A percentile compares a stretch with the other conserved stretches of the same genome.
Evolutionary conservation across 2,797 vertebrate genomes (phyloP).

Genomic region (Cichlasoma orientale): DNA sequence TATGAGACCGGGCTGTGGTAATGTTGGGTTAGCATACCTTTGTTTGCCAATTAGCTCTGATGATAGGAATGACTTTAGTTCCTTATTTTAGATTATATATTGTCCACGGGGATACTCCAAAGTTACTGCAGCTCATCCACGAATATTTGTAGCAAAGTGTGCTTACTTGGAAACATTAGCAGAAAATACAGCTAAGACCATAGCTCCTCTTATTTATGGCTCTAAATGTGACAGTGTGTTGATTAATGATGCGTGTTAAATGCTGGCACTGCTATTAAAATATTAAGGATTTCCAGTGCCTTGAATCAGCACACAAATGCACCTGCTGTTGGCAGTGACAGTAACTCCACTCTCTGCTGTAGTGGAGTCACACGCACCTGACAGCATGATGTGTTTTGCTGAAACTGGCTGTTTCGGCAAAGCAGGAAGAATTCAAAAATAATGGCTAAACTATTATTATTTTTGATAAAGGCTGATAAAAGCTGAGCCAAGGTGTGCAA

Average conservation of each 20-base stretch:
- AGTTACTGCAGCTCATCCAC: not conserved
- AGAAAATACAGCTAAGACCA: too few relatives aligned
- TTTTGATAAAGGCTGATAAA: constrained; percentile 17
- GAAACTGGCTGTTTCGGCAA: constrained; percentile 19
- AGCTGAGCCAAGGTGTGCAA: not conserved
- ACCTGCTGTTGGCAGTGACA: constrained; percentile 6
- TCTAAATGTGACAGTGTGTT: too few relatives aligned
- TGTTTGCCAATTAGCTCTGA: not conserved
- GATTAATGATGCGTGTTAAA: not conserved
- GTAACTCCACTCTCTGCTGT: not conserved
- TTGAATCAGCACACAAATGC: not conserved
- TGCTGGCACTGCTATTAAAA: not conserved
- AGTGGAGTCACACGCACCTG: not conserved
- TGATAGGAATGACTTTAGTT: rapidly evolving
- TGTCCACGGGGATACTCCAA: not conserved
- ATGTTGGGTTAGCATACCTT: not conserved
- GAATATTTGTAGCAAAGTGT: too few relatives aligned
- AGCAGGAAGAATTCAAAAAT: not conserved
- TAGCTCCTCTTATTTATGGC: too few relatives aligned
- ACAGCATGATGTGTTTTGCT: not conserved
- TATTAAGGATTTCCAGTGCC: not conserved
- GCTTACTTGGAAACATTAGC: too few relatives aligned
- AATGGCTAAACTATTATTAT: not conserved
- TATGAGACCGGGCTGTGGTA: too few relatives aligned
- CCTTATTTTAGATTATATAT: not conserved